Base-by-base conservation (phyloP, 2,113 vertebrate genomes). In the Onychostruthus taczanowskii region DNA sequence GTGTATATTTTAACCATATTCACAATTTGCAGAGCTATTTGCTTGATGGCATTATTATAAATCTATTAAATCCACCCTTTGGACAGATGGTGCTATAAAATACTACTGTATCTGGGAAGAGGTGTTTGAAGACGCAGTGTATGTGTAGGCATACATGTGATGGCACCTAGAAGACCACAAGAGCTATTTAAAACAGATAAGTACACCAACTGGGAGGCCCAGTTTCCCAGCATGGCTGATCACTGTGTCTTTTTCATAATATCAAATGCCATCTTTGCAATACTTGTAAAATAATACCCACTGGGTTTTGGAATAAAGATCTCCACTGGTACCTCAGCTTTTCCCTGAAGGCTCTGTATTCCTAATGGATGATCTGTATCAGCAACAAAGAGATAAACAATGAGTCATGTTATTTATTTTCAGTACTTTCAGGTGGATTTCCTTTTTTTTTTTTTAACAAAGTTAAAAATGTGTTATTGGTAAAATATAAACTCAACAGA, bases 1-100 rank as follows among this genome's bases (percentile, higher is more conserved):
- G 87, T 85, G 66, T 94, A 64, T 96, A 93, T 93, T 97, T 97
- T 93, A 94, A 95, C 80, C 70, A 90, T 96, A 95, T 94, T 96
- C 95, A 89, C 39, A 95, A 96, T 96, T 92, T 97, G 67, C 89
- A 94, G 93, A 95, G 79, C 73, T 94, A 93, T 96, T 97, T 95
- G 90, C 66, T 90, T 96, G 91, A 96, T 95, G 72, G 33, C 66
- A 92, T 96, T 97, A 97, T 97, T 97, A 96, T 93, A 96, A 96
- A 95, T 53, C 88, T 96, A 95, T 94, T 91, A 97, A 98, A 97
- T 95, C 87, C 96, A 95, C 92, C 84, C 96, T 97, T 97, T 94
- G 89, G 97, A 94, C 97, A 98, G 97, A 98, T 96, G 95, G 96
- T 77, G 50, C 47, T 74, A 68, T 94, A 96, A 97, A 97, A 88